phyloP scores from a whole-genome alignment of 2,888 invertebrate species.

The Andrena bicolor region DNA sequence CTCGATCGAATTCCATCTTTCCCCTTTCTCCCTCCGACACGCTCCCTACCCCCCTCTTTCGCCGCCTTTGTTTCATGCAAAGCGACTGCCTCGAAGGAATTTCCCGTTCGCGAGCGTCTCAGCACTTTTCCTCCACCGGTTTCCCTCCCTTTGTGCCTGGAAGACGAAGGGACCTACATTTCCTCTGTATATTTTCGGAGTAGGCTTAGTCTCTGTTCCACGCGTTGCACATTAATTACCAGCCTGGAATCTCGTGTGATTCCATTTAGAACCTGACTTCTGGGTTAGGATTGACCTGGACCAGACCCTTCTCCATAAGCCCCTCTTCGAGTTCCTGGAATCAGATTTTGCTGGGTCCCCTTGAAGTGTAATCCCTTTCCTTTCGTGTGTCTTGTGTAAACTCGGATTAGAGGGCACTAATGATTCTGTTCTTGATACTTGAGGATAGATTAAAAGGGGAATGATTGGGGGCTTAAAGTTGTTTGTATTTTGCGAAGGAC shows the following conservation, averaged over 20 bases:
- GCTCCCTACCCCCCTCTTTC: neutral
- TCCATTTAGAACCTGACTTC: constrained; percentile 13
- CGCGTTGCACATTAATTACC: neutral
- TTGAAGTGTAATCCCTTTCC: neutral
- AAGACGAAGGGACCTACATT: neutral
- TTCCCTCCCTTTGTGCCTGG: neutral
- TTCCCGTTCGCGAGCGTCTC: constrained; percentile 40
- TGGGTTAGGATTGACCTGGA: constrained; percentile 10
- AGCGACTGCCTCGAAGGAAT: constrained; percentile 51
- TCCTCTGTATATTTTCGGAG: neutral
- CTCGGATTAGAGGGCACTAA: neutral
- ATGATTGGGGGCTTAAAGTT: too few species aligned
- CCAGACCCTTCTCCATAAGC: neutral
- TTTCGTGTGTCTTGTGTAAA: neutral
- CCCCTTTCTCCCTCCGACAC: constrained; percentile 22
- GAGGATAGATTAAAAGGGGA: neutral
- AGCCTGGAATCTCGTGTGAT: constrained; percentile 10
- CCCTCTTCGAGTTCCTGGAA: constrained; percentile 9
- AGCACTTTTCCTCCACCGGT: constrained; percentile 38
- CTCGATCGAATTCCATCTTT: constrained; percentile 66
- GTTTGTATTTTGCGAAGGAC: too few species aligned
- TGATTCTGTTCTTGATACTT: neutral
- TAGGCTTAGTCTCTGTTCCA: neutral
- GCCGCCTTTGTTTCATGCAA: constrained; percentile 49
- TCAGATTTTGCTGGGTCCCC: neutral